Conservation (phyloP, 2,888 invertebrate species). For the Rotaria socialis region DNA sequence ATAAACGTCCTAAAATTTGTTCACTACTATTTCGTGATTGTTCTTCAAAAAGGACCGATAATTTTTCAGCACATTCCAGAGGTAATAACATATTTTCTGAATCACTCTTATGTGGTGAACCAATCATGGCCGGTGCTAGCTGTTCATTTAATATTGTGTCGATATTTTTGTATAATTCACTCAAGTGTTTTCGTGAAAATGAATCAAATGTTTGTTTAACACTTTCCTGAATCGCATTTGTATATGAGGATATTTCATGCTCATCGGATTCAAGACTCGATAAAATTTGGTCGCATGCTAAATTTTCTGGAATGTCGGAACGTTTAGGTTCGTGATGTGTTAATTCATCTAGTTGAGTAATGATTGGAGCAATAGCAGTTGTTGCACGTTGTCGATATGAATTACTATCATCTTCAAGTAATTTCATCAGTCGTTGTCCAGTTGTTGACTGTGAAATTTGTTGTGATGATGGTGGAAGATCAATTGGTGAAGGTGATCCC, state of each 20-base stretch:
- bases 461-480: neutral
- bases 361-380: neutral
- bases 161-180: neutral
- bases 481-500: neutral
- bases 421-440: neutral
- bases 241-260: neutral
- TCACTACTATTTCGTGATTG: neutral
- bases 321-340: neutral
- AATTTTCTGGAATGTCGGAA: slow-evolving; percentile 12
- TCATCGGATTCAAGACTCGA: neutral
- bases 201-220: neutral
- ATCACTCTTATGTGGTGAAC: neutral
- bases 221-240: neutral
- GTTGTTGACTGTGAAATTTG: neutral
- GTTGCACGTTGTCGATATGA: neutral
- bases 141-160: neutral
- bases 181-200: neutral
- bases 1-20: neutral
- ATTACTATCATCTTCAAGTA: neutral
- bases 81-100: neutral
- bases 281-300: neutral
- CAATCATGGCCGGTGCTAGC: neutral
- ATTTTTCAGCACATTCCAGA: neutral
- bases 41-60: neutral
- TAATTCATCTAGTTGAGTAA: neutral